Conservation (phyloP, 2,113 vertebrate genomes). For the Tachysurus vachellii region DNA sequence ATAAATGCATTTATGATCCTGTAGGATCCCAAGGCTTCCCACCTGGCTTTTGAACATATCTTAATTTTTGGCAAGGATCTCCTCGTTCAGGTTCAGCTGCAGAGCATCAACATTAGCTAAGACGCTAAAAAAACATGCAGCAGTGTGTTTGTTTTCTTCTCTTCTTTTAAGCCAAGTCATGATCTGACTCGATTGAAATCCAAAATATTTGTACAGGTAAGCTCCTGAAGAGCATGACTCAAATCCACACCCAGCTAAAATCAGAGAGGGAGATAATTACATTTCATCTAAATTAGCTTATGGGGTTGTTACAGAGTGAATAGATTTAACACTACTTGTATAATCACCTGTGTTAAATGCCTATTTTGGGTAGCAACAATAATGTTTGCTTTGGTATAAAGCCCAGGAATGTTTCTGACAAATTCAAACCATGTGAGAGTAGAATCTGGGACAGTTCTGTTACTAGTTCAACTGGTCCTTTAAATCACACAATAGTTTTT, state of each 20-base stretch:
- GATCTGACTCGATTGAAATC: conserved; percentile 10
- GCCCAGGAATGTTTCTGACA: background rate
- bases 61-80: background rate
- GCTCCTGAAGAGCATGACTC: background rate
- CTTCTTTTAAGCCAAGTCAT: background rate
- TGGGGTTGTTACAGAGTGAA: background rate
- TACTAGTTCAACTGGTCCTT: background rate
- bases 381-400: background rate
- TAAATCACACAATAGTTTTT: background rate
- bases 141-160: conserved; percentile 3
- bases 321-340: background rate
- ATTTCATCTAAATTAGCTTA: background rate
- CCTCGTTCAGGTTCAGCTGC: conserved; percentile 19
- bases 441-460: background rate
- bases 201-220: conserved; percentile 24
- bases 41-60: background rate
- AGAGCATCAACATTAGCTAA: background rate
- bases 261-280: background rate
- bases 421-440: background rate
- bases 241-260: background rate
- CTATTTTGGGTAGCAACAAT: background rate
- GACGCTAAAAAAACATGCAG: background rate
- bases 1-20: background rate
- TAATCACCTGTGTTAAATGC: background rate
- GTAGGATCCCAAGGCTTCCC: background rate